A percentile compares a stretch with the other conserved stretches of the same genome.
phyloP scores from a whole-genome alignment of 2,888 invertebrate species.

The Tanypteryx hageni region DNA sequence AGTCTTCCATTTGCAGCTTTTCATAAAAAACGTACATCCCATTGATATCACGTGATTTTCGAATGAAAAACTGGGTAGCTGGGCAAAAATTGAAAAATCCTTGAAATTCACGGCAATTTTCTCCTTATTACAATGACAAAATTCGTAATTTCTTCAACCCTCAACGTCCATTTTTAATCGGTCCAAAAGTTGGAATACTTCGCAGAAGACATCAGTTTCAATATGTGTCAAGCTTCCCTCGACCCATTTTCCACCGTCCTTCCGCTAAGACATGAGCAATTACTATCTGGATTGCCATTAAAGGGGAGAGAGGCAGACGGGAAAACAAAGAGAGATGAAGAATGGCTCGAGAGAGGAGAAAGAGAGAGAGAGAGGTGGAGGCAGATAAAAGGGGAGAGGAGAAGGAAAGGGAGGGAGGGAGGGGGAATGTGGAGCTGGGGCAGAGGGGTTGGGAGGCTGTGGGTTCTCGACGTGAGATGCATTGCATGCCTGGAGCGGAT shows the following conservation, averaged over 20 bases:
- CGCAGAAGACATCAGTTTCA: neutral
- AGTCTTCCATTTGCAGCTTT: too few relatives aligned
- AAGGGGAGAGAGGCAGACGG: neutral
- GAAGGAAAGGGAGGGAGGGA: neutral
- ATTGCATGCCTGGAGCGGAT: constrained; percentile 25
- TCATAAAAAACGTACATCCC: too few relatives aligned
- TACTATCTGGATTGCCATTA: neutral
- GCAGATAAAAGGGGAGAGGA: too few relatives aligned
- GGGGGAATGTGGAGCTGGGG: too few relatives aligned
- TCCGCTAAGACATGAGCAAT: neutral
- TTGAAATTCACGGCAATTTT: too few relatives aligned
- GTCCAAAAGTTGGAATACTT: neutral
- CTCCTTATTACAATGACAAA: neutral
- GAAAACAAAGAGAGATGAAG: neutral
- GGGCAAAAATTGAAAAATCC: too few relatives aligned
- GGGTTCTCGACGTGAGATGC: neutral
- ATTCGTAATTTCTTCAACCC: neutral
- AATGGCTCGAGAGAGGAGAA: neutral
- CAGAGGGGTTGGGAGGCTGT: neutral
- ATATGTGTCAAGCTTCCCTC: neutral
- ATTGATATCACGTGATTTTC: too few relatives aligned
- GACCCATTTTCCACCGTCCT: neutral
- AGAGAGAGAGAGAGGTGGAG: neutral
- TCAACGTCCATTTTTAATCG: neutral
- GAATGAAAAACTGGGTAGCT: too few relatives aligned